Evolutionary conservation across 2,888 invertebrate species (phyloP).

Genomic region (Nemotelus pantherinus): DNA sequence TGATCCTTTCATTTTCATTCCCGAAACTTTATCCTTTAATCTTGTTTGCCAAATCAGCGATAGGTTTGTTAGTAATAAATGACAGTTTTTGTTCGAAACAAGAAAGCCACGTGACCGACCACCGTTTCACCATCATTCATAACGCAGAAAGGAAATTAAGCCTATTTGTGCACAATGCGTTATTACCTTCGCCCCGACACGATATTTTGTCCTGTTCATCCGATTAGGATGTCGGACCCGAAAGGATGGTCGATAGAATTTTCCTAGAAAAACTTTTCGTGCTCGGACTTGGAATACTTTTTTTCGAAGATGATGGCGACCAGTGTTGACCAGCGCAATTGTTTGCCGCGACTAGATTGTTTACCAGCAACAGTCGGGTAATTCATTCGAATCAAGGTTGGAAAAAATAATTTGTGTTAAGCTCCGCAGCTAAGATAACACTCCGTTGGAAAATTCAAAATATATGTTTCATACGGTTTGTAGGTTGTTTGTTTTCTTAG

Average conservation of each 20-base stretch:
- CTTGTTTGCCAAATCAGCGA: conserved; percentile 50
- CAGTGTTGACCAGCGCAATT: not conserved
- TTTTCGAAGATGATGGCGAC: not conserved
- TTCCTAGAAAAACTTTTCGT: conserved; percentile 26
- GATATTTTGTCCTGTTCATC: conserved; percentile 46
- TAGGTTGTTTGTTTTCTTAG: not conserved
- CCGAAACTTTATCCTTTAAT: conserved; percentile 46
- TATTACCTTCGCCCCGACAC: conserved; percentile 45
- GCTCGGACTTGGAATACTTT: not conserved
- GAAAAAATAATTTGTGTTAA: too few species aligned
- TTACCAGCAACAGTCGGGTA: not conserved
- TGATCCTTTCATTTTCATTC: conserved; percentile 32
- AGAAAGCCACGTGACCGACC: conserved; percentile 50
- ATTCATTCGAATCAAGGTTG: too few species aligned
- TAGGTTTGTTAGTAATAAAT: conserved; percentile 51
- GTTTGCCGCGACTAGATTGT: not conserved
- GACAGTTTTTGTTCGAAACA: conserved; percentile 50
- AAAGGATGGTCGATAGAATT: conserved; percentile 40
- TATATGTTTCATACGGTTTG: not conserved
- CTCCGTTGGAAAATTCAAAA: too few species aligned
- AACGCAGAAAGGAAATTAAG: conserved; percentile 51
- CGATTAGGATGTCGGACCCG: conserved; percentile 45
- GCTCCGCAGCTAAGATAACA: too few species aligned
- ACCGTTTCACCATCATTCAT: conserved; percentile 50
- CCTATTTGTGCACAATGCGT: conserved; percentile 51